These are phyloP conservation scores for Pristionchus mayeri DNA, from an alignment of 2,888 invertebrate species.

Conservation along the genomic window DNA sequence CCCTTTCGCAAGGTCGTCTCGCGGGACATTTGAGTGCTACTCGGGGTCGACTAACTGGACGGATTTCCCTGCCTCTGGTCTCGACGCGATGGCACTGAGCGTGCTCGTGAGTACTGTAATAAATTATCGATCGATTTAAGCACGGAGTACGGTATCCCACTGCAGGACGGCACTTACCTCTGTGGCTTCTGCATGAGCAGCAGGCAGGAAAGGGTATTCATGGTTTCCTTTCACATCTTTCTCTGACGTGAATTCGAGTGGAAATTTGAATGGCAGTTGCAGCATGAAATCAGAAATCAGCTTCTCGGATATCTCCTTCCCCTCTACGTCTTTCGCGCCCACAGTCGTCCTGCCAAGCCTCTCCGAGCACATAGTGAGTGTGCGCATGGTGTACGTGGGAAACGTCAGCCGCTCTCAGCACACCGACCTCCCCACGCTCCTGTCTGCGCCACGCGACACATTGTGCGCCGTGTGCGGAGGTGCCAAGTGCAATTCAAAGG, in stretches of 20 bases:
- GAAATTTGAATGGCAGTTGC: not conserved
- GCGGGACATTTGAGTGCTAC: not conserved
- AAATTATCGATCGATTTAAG: not conserved
- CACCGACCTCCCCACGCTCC: not conserved
- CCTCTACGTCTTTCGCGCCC: not conserved
- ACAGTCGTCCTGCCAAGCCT: not conserved
- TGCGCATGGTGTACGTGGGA: not conserved
- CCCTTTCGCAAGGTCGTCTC: not conserved
- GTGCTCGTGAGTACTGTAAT: not conserved
- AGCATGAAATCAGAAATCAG: not conserved
- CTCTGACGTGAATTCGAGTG: too few species aligned
- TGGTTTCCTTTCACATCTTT: not conserved
- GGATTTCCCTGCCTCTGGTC: not conserved
- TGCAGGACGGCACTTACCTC: constrained; percentile 6
- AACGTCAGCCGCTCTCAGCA: constrained; percentile 5
- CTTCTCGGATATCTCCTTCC: constrained; percentile 7
- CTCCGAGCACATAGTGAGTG: not conserved
- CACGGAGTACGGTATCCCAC: too few species aligned
- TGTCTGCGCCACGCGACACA: not conserved
- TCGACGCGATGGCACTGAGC: constrained; percentile 2
- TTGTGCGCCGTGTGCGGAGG: constrained; percentile 8
- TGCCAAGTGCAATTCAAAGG: not conserved
- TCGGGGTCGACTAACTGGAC: not conserved
- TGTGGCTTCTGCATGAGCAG: constrained; percentile 21
- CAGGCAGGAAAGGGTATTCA: not conserved